These are phyloP conservation scores for Labeo catla DNA, from an alignment of 2,113 vertebrate genomes.

Conservation along the genomic window DNA sequence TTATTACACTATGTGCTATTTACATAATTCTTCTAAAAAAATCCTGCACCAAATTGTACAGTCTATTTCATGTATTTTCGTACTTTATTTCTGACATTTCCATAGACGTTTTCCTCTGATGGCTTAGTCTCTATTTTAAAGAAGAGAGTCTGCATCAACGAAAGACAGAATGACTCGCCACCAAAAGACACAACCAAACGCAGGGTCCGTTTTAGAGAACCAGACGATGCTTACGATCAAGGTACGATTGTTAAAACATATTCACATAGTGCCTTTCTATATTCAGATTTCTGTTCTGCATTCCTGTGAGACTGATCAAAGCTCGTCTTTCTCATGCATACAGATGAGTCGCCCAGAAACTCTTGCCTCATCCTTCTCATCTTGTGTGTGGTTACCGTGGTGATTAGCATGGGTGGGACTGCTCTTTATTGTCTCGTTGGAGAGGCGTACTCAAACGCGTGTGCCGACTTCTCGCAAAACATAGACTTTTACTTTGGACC, in stretches of 20 bases:
- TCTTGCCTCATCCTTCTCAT: slow-evolving; percentile 90
- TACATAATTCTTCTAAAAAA: not conserved
- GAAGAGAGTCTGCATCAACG: slow-evolving; percentile 81
- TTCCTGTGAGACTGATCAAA: not conserved
- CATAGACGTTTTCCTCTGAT: slow-evolving; percentile 82
- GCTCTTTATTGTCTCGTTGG: slow-evolving; percentile 92
- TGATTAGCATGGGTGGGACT: slow-evolving; percentile 92
- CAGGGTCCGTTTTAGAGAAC: slow-evolving; percentile 92
- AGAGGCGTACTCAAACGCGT: slow-evolving; percentile 87
- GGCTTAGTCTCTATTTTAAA: slow-evolving; percentile 96
- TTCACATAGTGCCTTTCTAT: not conserved
- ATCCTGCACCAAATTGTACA: not conserved
- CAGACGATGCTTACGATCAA: slow-evolving; percentile 84
- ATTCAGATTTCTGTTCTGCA: slow-evolving; percentile 2
- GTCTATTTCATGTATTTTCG: not conserved
- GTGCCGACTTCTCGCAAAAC: slow-evolving; percentile 89
- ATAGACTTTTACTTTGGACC: slow-evolving; percentile 87
- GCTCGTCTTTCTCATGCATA: slow-evolving; percentile 46
- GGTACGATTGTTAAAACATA: slow-evolving; percentile 70
- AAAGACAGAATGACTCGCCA: slow-evolving; percentile 64
- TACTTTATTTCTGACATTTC: not conserved
- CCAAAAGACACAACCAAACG: slow-evolving; percentile 80
- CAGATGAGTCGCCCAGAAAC: slow-evolving; percentile 88
- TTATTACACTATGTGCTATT: slow-evolving; percentile 5
- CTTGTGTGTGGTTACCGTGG: slow-evolving; percentile 90